Conservation (phyloP, 2,797 vertebrate species). For the Cirrhinus molitorella region DNA sequence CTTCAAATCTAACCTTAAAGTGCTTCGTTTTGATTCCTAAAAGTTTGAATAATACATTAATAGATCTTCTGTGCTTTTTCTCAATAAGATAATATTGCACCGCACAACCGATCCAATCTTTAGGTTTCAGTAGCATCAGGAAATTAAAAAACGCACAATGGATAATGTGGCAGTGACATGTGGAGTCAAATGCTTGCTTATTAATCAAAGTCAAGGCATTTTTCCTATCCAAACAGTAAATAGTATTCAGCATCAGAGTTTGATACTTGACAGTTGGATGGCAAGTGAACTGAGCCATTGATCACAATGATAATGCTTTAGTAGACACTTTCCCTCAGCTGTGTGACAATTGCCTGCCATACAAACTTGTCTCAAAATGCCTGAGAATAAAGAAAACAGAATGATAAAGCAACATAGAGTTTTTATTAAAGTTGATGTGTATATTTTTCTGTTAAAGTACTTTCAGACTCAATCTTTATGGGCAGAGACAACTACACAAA, state of each 20-base stretch:
- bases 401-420: neutral
- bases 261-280: conserved; percentile 35
- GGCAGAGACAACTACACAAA: neutral
- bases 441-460: neutral
- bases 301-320: conserved; percentile 44
- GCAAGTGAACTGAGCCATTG: conserved; percentile 38
- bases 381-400: conserved; percentile 20
- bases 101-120: conserved; percentile 24
- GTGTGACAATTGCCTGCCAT: conserved; percentile 31
- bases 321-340: conserved; percentile 37
- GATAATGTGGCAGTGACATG: conserved; percentile 21
- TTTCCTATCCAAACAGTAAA: conserved; percentile 19
- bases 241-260: conserved; percentile 34
- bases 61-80: neutral
- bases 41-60: neutral
- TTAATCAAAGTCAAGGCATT: conserved; percentile 40
- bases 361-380: conserved; percentile 10
- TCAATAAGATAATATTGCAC: conserved; percentile 14
- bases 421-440: conserved; percentile 8
- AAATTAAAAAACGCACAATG: conserved; percentile 36
- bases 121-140: conserved; percentile 28
- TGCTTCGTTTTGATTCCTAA: neutral
- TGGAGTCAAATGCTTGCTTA: conserved; percentile 40
- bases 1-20: no score
- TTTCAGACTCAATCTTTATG: neutral